Evolutionary conservation across 2,888 invertebrate species (phyloP), one percentile per base, ranked within the genome.

Genomic region (Platycnemis pennipes): DNA sequence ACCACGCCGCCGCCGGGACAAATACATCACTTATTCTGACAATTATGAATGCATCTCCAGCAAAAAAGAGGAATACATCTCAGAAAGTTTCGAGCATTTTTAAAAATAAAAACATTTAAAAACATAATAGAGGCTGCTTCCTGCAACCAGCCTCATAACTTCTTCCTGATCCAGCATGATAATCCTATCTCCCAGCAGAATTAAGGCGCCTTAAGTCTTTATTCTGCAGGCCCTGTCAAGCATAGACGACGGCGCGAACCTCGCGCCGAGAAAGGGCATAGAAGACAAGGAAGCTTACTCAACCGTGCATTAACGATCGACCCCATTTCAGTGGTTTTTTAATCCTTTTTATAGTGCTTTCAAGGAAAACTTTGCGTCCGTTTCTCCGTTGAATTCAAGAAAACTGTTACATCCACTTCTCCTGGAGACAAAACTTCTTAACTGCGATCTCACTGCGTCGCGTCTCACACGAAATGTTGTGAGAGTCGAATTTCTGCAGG

Each of bases 161-260:
- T 63, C n/a, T 26, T n/a, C 26, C 63, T 63, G 63, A 7, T 63
- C 63, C 19, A 63, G 26, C 63, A 63, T 63, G 63, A 63, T 63
- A 63, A 63, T 63, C 63, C 63, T 63, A 63, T 63, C 63, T 63
- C 26, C 26, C 63, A 26, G 26, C 63, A n/a, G 63, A 63, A 26
- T 63, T 63, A 63, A 63, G 63, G 26, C 63, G 63, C 63, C 63
- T 63, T 63, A 63, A 26, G 63, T 63, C 63, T n/a, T n/a, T n/a
- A n/a, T n/a, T n/a, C n/a, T n/a, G n/a, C n/a, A n/a, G n/a, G n/a
- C 63, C 63, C 63, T 63, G 63, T 63, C 63, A 63, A 63, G 63
- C 26, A 63, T 26, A 63, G 63, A 26, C 63, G 26, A 63, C 63
- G 63, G n/a, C 7, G 63, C 63, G 63, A 22, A 63, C 26, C 63